Percentiles rank a stretch among this genome's conserved stretches.
These are phyloP conservation scores for Lates calcarifer DNA, from an alignment of 2,113 vertebrate genomes.

Conservation along the genomic window DNA sequence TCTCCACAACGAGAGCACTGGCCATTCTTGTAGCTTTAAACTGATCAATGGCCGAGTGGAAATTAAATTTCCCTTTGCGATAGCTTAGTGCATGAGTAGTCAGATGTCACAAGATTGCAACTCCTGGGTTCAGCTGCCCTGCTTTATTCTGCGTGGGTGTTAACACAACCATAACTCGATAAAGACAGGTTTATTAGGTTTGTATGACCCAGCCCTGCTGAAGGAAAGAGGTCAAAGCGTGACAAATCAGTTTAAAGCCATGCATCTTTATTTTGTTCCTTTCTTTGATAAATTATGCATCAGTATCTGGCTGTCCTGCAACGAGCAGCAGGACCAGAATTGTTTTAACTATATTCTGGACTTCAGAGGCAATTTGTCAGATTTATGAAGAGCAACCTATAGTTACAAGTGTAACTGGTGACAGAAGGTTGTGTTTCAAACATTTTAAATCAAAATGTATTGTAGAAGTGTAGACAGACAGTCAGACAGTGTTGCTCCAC, in stretches of 20 bases:
- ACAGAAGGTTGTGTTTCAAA: too few relatives aligned
- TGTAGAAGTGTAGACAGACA: too few relatives aligned
- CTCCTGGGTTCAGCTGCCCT: slow-evolving; percentile 45
- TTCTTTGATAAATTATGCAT: not conserved
- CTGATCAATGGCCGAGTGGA: slow-evolving; percentile 28
- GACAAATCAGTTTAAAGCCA: slow-evolving; percentile 29
- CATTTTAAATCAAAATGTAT: too few relatives aligned
- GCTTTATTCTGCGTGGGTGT: slow-evolving; percentile 35
- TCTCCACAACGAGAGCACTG: not conserved
- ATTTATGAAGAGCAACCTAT: not conserved
- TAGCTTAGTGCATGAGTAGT: slow-evolving; percentile 41
- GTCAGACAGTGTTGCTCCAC: too few relatives aligned
- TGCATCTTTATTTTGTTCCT: not conserved
- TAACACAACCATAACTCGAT: slow-evolving; percentile 57
- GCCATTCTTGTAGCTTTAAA: not conserved
- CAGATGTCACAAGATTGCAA: slow-evolving; percentile 41
- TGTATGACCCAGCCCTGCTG: slow-evolving; percentile 11
- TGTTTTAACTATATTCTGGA: not conserved
- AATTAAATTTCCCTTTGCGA: slow-evolving; percentile 38
- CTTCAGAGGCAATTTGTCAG: not conserved
- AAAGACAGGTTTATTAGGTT: slow-evolving; percentile 60
- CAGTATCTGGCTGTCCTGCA: not conserved
- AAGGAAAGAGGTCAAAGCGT: slow-evolving; percentile 38
- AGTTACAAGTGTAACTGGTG: too few relatives aligned
- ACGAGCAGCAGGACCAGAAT: not conserved